Base-by-base conservation (phyloP, 2,797 vertebrate species). In the Champsocephalus gunnari region DNA sequence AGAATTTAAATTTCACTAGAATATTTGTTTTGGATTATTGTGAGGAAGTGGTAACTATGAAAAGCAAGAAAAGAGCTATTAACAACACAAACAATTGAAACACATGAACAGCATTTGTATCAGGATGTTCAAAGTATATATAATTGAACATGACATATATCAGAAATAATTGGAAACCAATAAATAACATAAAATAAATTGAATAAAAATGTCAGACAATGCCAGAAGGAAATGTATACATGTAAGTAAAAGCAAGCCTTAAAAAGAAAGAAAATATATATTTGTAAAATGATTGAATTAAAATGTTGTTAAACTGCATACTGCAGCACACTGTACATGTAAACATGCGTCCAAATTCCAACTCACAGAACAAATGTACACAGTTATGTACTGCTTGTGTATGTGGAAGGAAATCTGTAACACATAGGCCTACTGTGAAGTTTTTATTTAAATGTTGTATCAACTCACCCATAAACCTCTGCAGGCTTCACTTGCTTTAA, bases 401-500 rank as follows among this genome's bases (percentile, higher is more conserved):
- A 4, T 53, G 21, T 53, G 50, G 32, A 44, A 62, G 10, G 44
- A 72, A 63, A 77, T 68, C 44, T 38, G 28, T 17, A 44, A 38
- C 5, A 38, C 5, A 41, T 9, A n/a, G n/a, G n/a, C n/a, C n/a
- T n/a, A 19, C n/a, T 5, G 12, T 55, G 17, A 51, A 45, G 53
- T 63, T 16, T 51, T 9, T 28, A 28, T 28, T 16, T 75, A 72
- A 77, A 66, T 75, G 50, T 48, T 66, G n/a, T 3, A 71, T 74
- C 21, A 3, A n/a, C 66, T 68, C 34, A 51, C 57, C 51, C 53
- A 34, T 34, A 34, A 34, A 16, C 32, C 43, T 80, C 56, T 16
- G 50, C 77, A 64, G 78, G 55, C 34, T 70, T 70, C 56, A 21
- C 67, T 66, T 55, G 0, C 80, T 41, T 55, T 47, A 14, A 28